A percentile compares a stretch with the other conserved stretches of the same genome.
Conservation (phyloP, 2,888 invertebrate genomes). For the Aethes cnicana region DNA sequence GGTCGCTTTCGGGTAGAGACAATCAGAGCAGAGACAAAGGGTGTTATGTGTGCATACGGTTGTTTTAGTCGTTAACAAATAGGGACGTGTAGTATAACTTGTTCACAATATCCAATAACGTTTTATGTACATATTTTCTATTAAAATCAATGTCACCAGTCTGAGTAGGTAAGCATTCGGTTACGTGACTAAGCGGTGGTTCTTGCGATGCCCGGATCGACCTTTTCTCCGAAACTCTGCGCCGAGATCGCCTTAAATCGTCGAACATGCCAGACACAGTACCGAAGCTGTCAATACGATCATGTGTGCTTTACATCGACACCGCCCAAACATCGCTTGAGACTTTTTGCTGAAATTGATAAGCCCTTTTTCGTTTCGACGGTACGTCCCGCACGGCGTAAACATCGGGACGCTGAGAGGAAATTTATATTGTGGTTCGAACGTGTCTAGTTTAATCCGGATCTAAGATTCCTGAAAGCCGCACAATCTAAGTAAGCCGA, state of each 20-base stretch:
- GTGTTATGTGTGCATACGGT: too few species aligned
- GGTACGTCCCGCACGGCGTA: conserved; percentile 34
- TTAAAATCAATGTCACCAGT: too few species aligned
- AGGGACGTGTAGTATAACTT: too few species aligned
- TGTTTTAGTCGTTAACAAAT: too few species aligned
- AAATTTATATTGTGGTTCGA: conserved; percentile 68
- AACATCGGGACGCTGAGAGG: conserved; percentile 54
- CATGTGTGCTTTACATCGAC: conserved; percentile 2
- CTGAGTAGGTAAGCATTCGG: too few species aligned
- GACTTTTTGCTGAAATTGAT: conserved; percentile 12
- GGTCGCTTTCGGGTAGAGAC: too few species aligned
- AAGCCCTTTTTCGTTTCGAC: conserved; percentile 6
- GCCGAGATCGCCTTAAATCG: background rate
- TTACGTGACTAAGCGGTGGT: too few species aligned
- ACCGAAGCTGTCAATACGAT: background rate
- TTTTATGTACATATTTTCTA: too few species aligned
- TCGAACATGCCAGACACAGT: background rate
- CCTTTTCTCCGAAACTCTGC: too few species aligned
- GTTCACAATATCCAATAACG: too few species aligned
- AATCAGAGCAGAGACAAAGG: too few species aligned
- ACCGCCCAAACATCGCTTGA: background rate
- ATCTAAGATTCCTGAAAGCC: conserved; percentile 60
- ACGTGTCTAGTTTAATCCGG: conserved; percentile 69
- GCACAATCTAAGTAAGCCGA: conserved; percentile 68
- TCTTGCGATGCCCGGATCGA: too few species aligned